These are phyloP conservation scores for Menura novaehollandiae DNA, from an alignment of 2,113 vertebrate genomes.

Conservation along the genomic window DNA sequence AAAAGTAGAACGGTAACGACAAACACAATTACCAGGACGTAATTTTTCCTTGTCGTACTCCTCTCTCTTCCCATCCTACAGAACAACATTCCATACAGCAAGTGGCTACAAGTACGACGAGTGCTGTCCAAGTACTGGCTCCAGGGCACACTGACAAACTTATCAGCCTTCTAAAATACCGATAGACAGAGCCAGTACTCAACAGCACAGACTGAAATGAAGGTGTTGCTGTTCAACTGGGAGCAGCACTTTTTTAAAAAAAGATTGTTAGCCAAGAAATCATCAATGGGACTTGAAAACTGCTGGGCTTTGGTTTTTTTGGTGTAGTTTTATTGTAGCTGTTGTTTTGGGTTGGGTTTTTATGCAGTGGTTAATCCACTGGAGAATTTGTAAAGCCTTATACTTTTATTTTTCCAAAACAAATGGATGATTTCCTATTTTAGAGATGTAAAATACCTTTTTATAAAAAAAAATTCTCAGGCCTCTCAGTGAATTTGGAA, in stretches of 20 bases:
- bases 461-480: neutral
- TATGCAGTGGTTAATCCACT: neutral
- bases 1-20: conserved; percentile 61
- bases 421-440: neutral
- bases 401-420: neutral
- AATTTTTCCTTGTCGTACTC: conserved; percentile 58
- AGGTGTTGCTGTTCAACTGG: neutral
- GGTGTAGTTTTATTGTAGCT: neutral
- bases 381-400: neutral
- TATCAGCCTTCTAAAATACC: neutral
- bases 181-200: neutral
- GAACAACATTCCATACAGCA: conserved; percentile 73
- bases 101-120: conserved; percentile 8
- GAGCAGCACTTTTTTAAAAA: neutral
- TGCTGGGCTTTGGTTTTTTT: neutral
- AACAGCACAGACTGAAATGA: neutral
- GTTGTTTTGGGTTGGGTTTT: neutral
- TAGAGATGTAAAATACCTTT: neutral
- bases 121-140: neutral
- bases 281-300: neutral
- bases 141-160: neutral
- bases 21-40: conserved; percentile 61
- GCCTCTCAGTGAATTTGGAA: neutral
- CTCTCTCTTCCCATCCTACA: conserved; percentile 67
- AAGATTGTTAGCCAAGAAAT: neutral